Percentiles rank a stretch among this genome's conserved stretches.
Conservation (phyloP, 1,140 invertebrate genomes). For the Eufriesea mexicana region DNA sequence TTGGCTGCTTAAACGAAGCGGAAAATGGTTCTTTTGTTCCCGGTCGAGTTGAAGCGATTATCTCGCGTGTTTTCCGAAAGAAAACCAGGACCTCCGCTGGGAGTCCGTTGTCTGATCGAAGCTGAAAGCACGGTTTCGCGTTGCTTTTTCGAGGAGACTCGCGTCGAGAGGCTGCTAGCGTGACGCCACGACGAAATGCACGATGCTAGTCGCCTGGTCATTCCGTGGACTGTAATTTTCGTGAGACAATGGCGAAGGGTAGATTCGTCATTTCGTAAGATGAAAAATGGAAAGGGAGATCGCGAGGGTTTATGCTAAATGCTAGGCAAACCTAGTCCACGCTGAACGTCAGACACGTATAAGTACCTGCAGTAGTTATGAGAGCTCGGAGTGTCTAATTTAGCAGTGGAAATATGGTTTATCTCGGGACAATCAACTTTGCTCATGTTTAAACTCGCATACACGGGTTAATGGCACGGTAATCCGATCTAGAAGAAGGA, state of each 20-base stretch:
- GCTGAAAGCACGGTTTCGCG: not conserved
- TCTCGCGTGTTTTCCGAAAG: not conserved
- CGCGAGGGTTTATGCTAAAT: not conserved
- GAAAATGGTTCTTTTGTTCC: not conserved
- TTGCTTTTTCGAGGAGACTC: not conserved
- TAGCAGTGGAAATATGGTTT: too few species aligned
- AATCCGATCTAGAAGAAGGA: too few species aligned
- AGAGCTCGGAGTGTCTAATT: too few species aligned
- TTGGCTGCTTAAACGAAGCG: too few species aligned
- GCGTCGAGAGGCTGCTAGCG: not conserved
- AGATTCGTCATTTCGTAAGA: not conserved
- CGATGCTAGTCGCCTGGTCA: slow-evolving; percentile 2
- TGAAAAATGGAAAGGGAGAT: not conserved
- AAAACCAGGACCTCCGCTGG: not conserved
- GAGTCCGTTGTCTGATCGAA: not conserved
- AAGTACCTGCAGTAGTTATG: too few species aligned
- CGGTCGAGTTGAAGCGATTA: not conserved
- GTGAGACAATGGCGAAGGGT: slow-evolving; percentile 45
- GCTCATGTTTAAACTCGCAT: too few species aligned
- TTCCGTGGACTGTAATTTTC: slow-evolving; percentile 14
- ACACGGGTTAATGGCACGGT: too few species aligned
- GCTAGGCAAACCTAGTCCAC: too few species aligned
- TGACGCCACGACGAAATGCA: not conserved
- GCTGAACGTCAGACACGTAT: too few species aligned
- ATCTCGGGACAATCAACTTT: too few species aligned